Percentiles rank a stretch among this genome's conserved stretches.
These are phyloP conservation scores for Alentia gelatinosa DNA, from an alignment of 2,888 invertebrate genomes.

Conservation along the genomic window DNA sequence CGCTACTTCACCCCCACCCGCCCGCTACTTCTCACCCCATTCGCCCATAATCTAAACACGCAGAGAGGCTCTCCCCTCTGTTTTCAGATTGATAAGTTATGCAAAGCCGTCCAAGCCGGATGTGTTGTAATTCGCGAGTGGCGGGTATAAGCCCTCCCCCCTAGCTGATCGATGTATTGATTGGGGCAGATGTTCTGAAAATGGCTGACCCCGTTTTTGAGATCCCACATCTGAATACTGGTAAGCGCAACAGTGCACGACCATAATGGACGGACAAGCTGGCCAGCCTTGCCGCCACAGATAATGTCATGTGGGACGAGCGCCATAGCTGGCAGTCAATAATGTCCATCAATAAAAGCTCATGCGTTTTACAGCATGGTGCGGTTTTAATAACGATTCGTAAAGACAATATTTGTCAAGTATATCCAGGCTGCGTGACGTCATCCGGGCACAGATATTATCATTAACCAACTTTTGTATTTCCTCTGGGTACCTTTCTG, in stretches of 20 bases:
- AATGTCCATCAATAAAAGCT: background rate
- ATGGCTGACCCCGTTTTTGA: constrained; percentile 23
- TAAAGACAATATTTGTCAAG: no score
- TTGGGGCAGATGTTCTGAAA: constrained; percentile 25
- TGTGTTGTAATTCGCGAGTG: constrained; percentile 17
- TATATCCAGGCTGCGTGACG: no score
- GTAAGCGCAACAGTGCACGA: background rate
- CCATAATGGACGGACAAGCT: background rate
- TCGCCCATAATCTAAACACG: background rate
- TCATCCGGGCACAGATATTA: no score
- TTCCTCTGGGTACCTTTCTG: no score
- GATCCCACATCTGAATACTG: background rate
- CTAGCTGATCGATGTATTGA: constrained; percentile 19
- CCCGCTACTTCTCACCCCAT: background rate
- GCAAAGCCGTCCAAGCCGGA: background rate
- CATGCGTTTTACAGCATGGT: background rate
- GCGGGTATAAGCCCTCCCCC: background rate
- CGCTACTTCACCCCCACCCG: background rate
- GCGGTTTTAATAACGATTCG: constrained; percentile 1
- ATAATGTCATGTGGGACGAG: background rate
- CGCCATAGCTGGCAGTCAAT: background rate
- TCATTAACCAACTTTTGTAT: no score
- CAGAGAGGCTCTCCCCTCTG: background rate
- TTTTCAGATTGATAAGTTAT: background rate
- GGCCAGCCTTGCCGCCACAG: background rate